phyloP scores from a whole-genome alignment of 2,888 invertebrate genomes.

The Drosophila lacicola region DNA sequence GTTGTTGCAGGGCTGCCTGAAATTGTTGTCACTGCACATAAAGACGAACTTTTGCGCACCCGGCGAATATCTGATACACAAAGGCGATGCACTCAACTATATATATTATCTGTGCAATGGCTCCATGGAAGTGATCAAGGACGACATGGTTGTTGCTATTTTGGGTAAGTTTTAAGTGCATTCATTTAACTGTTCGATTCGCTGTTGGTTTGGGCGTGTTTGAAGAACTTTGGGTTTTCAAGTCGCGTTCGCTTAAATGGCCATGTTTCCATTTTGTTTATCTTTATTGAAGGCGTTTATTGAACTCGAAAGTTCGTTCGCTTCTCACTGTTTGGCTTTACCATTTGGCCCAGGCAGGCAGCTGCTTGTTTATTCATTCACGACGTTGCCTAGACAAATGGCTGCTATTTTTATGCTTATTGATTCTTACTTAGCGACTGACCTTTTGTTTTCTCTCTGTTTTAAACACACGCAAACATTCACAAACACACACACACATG shows the following conservation, averaged over 20 bases:
- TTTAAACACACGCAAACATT: constrained; percentile 8
- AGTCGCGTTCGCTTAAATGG: constrained; percentile 39
- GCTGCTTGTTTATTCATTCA: constrained; percentile 71
- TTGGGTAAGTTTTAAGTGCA: constrained; percentile 89
- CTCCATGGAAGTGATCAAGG: constrained; percentile 98
- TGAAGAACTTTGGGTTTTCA: constrained; percentile 28
- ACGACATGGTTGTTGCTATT: constrained; percentile 98
- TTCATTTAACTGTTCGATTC: not conserved
- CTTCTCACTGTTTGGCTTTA: constrained; percentile 24
- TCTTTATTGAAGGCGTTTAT: constrained; percentile 45
- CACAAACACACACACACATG: not conserved
- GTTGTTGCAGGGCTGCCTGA: constrained; percentile 90
- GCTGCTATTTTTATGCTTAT: constrained; percentile 78
- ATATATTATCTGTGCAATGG: constrained; percentile 98
- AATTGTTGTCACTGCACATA: constrained; percentile 95
- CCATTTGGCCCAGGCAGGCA: constrained; percentile 45
- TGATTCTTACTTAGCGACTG: constrained; percentile 63
- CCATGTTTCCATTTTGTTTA: constrained; percentile 33
- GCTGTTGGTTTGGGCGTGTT: not conserved
- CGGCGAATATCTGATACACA: constrained; percentile 96
- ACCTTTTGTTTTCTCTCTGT: constrained; percentile 54
- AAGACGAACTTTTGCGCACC: constrained; percentile 98
- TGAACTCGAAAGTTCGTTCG: constrained; percentile 75
- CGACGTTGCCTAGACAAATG: constrained; percentile 73
- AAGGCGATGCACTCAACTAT: constrained; percentile 96